Base-by-base conservation (phyloP, 1,140 invertebrate species). In the Orchesella cincta region DNA sequence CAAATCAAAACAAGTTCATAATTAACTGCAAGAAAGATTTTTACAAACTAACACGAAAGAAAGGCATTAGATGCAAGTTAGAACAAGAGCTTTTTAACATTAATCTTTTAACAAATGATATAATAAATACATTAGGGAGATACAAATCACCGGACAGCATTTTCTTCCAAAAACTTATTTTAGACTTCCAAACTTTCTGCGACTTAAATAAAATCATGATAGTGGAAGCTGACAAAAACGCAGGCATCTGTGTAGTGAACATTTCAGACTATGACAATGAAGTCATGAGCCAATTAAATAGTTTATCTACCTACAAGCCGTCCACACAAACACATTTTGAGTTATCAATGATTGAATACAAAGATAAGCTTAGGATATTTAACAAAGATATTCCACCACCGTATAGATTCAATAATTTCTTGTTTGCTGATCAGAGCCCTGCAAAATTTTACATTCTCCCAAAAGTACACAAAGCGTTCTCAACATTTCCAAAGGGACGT, bases 401-500 rank as follows among this genome's bases (percentile, higher is more conserved):
- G n/a, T n/a, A n/a, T n/a, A n/a, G n/a, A n/a, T n/a, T n/a, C n/a
- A n/a, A 67, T 8, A 67, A 67, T 67, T 34, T 16, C 18, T 39
- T 39, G 28, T 28, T 73, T 16, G 14, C 29, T 73, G 26, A 39
- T 20, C 3, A 39, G 18, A n/a, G 26, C 36, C 71, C 71, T 12
- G 71, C 71, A 39, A 73, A 73, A 23, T 73, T 73, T 51, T 46
- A 73, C 26, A 73, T 73, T 20, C 23, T 73, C 1, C 71, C 71
- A 73, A 73, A 73, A 73, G 28, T 73, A 28, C 71, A 73, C 26
- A 73, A 73, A 39, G 16, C 3, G 16, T 73, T 23, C 46, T 34
- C 36, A 16, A n/a, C 46, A 3, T 73, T 73, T 39, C 71, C 71
- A 5, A 51, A 46, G 16, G 71, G 71, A 73, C 3, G 71, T 2